Conservation (phyloP, 2,113 vertebrate species). For the Ibidorhyncha struthersii region DNA sequence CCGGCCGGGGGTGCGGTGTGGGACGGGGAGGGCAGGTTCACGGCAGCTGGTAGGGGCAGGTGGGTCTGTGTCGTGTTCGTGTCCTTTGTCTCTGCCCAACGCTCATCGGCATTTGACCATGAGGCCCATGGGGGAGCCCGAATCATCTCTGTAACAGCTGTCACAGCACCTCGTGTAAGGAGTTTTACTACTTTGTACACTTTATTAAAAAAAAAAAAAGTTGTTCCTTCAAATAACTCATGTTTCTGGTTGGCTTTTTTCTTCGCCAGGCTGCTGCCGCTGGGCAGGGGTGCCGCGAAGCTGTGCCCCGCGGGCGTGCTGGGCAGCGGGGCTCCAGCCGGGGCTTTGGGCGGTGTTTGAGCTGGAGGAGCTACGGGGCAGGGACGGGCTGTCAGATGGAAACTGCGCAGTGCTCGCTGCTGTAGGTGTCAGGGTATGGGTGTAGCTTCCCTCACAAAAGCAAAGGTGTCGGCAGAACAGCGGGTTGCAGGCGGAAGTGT, state of each 20-base stretch:
- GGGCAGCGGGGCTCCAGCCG: background rate
- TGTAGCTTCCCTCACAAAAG: background rate
- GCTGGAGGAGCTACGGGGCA: background rate
- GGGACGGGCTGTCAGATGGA: accelerated
- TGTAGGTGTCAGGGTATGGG: accelerated
- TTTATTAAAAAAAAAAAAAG: slow-evolving; percentile 66
- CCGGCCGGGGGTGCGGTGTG: background rate
- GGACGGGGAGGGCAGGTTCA: background rate
- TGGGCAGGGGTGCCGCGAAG: background rate
- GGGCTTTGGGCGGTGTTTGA: background rate
- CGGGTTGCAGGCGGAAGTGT: accelerated
- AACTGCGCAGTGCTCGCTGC: accelerated
- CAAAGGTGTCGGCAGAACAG: background rate
- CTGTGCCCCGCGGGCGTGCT: accelerated
- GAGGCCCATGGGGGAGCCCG: background rate
- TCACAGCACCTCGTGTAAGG: slow-evolving; percentile 49
- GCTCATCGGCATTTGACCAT: background rate
- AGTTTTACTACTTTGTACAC: slow-evolving; percentile 69
- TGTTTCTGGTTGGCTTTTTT: background rate
- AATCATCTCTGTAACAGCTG: slow-evolving; percentile 47
- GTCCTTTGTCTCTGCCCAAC: slow-evolving; percentile 11
- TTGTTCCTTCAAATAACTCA: background rate
- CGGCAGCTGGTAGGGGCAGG: background rate
- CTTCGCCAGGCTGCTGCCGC: background rate
- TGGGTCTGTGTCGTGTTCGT: slow-evolving; percentile 38